A percentile compares a stretch with the other conserved stretches of the same genome.
phyloP scores from a whole-genome alignment of 2,888 invertebrate genomes.

The Laspeyria flexula region DNA sequence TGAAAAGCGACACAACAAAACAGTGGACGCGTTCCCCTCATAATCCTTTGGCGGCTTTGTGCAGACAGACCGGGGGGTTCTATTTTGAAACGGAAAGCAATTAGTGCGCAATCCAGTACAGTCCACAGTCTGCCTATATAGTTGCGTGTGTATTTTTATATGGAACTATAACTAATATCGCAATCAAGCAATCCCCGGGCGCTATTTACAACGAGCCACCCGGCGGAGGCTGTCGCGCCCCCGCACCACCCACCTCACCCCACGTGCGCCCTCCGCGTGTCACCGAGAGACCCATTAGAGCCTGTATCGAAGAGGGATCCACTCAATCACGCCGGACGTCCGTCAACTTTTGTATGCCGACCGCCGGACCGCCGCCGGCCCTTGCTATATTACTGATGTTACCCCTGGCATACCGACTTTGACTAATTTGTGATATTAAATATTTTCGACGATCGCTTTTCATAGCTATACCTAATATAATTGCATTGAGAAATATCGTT shows the following conservation, averaged over 20 bases:
- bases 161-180: constrained; percentile 55
- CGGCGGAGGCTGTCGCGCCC: constrained; percentile 45
- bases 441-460: constrained; percentile 37
- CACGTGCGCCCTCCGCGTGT: constrained; percentile 38
- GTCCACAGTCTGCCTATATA: background rate
- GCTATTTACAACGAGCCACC: constrained; percentile 60
- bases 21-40: constrained; percentile 6
- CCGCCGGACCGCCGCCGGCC: constrained; percentile 51
- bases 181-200: constrained; percentile 65
- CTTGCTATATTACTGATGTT: constrained; percentile 61
- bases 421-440: constrained; percentile 58
- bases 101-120: constrained; percentile 11
- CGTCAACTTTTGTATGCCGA: constrained; percentile 72
- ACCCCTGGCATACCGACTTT: constrained; percentile 45
- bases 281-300: constrained; percentile 71
- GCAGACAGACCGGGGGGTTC: constrained; percentile 7
- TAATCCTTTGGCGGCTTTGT: constrained; percentile 16
- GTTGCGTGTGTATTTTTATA: constrained; percentile 12
- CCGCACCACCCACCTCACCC: constrained; percentile 43
- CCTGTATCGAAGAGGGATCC: constrained; percentile 68
- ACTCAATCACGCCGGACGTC: constrained; percentile 79
- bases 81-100: constrained; percentile 15
- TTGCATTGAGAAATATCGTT: constrained; percentile 17
- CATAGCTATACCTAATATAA: constrained; percentile 30
- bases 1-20: constrained; percentile 11